Conservation (phyloP, 2,797 vertebrate genomes). For the Orestias chungarensis region DNA sequence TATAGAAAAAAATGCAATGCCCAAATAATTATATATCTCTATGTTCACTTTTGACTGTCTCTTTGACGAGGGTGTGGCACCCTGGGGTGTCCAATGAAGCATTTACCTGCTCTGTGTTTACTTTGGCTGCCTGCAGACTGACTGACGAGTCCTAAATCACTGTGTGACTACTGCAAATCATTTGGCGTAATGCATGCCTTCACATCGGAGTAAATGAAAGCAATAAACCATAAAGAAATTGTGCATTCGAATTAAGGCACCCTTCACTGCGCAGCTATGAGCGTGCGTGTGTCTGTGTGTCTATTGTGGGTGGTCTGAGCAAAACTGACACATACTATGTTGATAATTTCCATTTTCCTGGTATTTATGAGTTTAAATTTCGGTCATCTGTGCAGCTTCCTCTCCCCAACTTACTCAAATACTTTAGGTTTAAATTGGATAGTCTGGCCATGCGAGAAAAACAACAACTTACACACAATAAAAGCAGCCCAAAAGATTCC, state of each 20-base stretch:
- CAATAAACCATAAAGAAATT: conserved; percentile 58
- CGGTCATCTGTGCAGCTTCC: not conserved
- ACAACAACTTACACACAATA: not conserved
- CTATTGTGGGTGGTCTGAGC: conserved; percentile 57
- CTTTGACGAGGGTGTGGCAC: conserved; percentile 41
- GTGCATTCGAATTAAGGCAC: conserved; percentile 52
- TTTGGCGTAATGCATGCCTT: conserved; percentile 55
- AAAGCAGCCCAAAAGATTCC: not conserved
- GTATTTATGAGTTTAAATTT: not conserved
- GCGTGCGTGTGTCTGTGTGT: conserved; percentile 3
- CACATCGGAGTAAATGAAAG: conserved; percentile 46
- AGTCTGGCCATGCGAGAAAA: not conserved
- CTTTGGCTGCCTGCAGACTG: conserved; percentile 62
- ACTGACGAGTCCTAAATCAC: conserved; percentile 59
- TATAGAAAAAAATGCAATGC: not conserved
- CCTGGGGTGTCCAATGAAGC: conserved; percentile 55
- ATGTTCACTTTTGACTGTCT: conserved; percentile 44
- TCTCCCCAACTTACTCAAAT: not conserved
- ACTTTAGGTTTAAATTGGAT: not conserved
- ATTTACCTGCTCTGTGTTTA: conserved; percentile 52
- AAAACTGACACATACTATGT: conserved; percentile 6
- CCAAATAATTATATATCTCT: conserved; percentile 20
- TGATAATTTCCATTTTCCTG: conserved; percentile 15
- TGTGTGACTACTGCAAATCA: conserved; percentile 59
- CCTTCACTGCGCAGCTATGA: conserved; percentile 48